phyloP scores from a whole-genome alignment of 2,888 invertebrate species.

The Chelonus formosanus region DNA sequence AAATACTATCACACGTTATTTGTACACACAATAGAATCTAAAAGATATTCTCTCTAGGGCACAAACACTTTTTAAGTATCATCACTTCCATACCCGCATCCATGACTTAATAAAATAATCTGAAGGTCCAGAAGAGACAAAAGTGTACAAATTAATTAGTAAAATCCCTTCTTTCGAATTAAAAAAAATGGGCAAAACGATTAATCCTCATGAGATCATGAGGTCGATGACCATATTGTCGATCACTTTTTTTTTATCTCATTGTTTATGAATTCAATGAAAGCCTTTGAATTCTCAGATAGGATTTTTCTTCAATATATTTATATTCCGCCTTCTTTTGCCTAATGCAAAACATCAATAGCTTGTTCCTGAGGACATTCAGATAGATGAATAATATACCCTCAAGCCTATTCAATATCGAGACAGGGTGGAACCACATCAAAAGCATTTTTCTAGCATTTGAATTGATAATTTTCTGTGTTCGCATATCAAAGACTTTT shows the following conservation, averaged over 20 bases:
- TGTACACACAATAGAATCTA: background rate
- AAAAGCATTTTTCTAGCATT: slow-evolving; percentile 63
- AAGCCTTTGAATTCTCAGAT: too few relatives aligned
- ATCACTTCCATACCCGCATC: slow-evolving; percentile 7
- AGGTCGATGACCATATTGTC: slow-evolving; percentile 27
- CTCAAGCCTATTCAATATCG: slow-evolving; percentile 4
- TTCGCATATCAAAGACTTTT: slow-evolving; percentile 63
- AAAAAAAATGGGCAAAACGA: slow-evolving; percentile 56
- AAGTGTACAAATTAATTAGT: slow-evolving; percentile 53
- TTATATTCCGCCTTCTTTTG: too few relatives aligned
- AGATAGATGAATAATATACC: slow-evolving; percentile 2
- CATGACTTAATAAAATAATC: background rate
- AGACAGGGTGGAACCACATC: slow-evolving; percentile 55
- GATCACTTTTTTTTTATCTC: too few relatives aligned
- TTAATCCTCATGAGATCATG: slow-evolving; percentile 51
- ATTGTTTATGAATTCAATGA: too few relatives aligned
- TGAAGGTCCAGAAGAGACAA: too few relatives aligned
- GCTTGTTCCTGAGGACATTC: too few relatives aligned
- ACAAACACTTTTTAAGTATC: background rate
- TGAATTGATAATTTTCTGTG: slow-evolving; percentile 64
- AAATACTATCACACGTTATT: slow-evolving; percentile 13
- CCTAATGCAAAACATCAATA: too few relatives aligned
- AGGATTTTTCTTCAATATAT: too few relatives aligned
- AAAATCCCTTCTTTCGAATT: slow-evolving; percentile 43
- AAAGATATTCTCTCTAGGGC: slow-evolving; percentile 6